Evolutionary conservation across 2,888 invertebrate species (phyloP), one percentile per base, ranked within the genome.

Genomic region (Polydrusus cervinus): DNA sequence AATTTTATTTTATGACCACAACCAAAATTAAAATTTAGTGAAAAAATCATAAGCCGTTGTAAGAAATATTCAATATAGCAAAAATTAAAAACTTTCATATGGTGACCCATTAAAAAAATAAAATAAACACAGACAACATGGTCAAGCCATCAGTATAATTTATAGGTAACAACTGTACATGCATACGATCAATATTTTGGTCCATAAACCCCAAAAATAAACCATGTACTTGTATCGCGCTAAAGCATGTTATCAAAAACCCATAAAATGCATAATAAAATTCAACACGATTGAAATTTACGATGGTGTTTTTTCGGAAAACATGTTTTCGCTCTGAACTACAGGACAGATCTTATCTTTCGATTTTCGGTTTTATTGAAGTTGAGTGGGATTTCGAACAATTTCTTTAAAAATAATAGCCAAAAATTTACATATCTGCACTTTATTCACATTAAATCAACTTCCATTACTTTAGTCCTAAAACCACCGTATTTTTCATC

Each of bases 251-350:
- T 76, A 76, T 76, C 76, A 74, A 74, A 76, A 74, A 70, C 64
- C 74, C 76, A 74, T 76, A 76, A 76, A 76, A 71, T 73, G 34
- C 70, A 67, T 76, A 76, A 76, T 76, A 76, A 76, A 76, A 76
- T 71, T 73, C 76, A 73, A 69, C 76, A 67, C 74, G 18, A 62
- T 57, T 49, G 30, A 61, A 74, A 76, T 76, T 76, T 76, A 76
- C 76, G 76, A 76, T n/a, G 60, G 13, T 70, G 72, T 72, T 51
- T 49, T 72, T 69, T 53, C 18, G 68, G 55, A 65, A 71, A 71
- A 76, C 73, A 73, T 49, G 74, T 60, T 47, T 72, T 65, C 66
- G 72, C 65, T 20, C 65, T 49, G 69, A 47, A 66, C 60, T 70
- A 66, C 70, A 61, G 73, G 74, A 72, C 76, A 70, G 76, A 76